These are phyloP conservation scores for Fragum fragum DNA, from an alignment of 2,888 invertebrate species.

Conservation along the genomic window DNA sequence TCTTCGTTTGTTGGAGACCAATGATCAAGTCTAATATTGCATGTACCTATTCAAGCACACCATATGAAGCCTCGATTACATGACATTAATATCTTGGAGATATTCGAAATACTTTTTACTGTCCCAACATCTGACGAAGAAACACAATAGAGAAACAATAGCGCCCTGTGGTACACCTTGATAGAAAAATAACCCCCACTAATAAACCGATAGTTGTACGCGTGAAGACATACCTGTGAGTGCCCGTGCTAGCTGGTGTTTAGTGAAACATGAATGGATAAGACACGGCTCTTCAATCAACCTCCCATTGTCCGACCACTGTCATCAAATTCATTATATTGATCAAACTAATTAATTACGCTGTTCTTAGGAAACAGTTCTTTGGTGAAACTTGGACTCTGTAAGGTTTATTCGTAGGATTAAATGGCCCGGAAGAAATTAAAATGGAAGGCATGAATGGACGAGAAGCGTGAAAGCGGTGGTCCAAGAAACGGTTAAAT, in stretches of 20 bases:
- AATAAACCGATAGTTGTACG: conserved; percentile 43
- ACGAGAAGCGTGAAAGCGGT: conserved; percentile 45
- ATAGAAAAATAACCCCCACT: conserved; percentile 50
- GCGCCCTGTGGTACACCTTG: conserved; percentile 46
- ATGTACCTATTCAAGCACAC: conserved; percentile 41
- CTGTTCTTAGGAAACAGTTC: conserved; percentile 33
- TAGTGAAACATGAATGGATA: conserved; percentile 51
- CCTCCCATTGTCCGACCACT: conserved; percentile 41
- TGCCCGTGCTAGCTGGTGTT: conserved; percentile 30
- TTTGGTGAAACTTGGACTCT: conserved; percentile 24
- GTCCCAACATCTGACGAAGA: conserved; percentile 51
- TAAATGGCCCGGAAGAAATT: conserved; percentile 63
- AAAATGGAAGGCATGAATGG: conserved; percentile 46
- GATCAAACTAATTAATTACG: conserved; percentile 63
- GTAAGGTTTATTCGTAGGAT: conserved; percentile 23
- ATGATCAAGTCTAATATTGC: conserved; percentile 60
- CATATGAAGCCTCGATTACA: conserved; percentile 53
- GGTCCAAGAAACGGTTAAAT: conserved; percentile 46
- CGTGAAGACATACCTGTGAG: conserved; percentile 34
- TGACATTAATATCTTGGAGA: conserved; percentile 64
- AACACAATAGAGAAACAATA: conserved; percentile 46
- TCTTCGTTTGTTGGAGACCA: conserved; percentile 29
- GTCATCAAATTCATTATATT: conserved; percentile 50
- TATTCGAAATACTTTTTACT: conserved; percentile 56
- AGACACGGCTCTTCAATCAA: conserved; percentile 61